Evolutionary conservation across 2,888 invertebrate genomes (phyloP).

Genomic region (Polia nebulosa): DNA sequence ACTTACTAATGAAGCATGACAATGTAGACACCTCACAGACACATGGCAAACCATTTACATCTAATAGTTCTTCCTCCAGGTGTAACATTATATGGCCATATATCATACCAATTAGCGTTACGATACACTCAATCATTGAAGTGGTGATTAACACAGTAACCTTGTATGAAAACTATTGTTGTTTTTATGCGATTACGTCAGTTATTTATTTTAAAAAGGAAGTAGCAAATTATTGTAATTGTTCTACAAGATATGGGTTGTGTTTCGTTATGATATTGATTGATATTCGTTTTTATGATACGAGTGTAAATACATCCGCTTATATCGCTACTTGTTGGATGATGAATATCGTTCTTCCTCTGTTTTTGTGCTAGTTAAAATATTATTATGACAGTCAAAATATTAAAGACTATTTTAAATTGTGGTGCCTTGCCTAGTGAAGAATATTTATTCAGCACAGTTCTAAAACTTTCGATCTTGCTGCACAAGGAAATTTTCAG

Average conservation of each 20-base stretch:
- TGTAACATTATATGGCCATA: slow-evolving; percentile 40
- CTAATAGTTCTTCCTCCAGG: slow-evolving; percentile 41
- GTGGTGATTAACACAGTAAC: slow-evolving; percentile 38
- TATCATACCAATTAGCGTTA: slow-evolving; percentile 47
- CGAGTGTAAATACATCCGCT: slow-evolving; percentile 2
- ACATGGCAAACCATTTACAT: slow-evolving; percentile 46
- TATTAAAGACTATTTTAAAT: too few relatives aligned
- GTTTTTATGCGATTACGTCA: slow-evolving; percentile 49
- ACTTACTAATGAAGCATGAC: slow-evolving; percentile 45
- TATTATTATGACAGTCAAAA: too few relatives aligned
- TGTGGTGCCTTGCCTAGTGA: too few relatives aligned
- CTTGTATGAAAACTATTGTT: slow-evolving; percentile 41
- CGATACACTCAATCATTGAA: slow-evolving; percentile 43
- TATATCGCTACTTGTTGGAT: background rate
- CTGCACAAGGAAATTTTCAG: too few relatives aligned
- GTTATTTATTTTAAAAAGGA: slow-evolving; percentile 55
- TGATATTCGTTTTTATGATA: slow-evolving; percentile 45
- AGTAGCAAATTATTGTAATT: slow-evolving; percentile 45
- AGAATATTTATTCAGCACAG: too few relatives aligned
- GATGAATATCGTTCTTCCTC: background rate
- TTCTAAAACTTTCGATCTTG: too few relatives aligned
- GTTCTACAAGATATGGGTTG: slow-evolving; percentile 30
- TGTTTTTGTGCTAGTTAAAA: background rate
- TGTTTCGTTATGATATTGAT: slow-evolving; percentile 46
- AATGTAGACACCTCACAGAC: slow-evolving; percentile 43